Evolutionary conservation across 2,888 invertebrate genomes (phyloP).

Genomic region (Tubulanus polymorphus): DNA sequence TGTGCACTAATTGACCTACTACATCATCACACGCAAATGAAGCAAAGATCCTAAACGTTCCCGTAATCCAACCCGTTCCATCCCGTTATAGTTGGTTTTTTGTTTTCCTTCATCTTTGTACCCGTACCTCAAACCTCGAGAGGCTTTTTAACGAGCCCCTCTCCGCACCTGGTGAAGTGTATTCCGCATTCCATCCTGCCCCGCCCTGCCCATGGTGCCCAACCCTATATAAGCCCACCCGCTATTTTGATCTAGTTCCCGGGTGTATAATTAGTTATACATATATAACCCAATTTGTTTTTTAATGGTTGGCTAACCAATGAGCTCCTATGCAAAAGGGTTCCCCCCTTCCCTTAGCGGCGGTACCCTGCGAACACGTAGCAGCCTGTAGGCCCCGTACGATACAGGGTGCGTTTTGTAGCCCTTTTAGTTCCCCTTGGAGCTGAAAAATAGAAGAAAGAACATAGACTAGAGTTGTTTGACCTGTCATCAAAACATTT

Average conservation of each 20-base stretch:
- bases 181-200: background rate
- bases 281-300: too few relatives aligned
- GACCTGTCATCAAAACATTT: too few relatives aligned
- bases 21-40: too few relatives aligned
- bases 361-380: conserved; percentile 35
- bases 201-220: conserved; percentile 3
- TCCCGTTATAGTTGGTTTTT: too few relatives aligned
- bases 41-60: too few relatives aligned
- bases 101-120: too few relatives aligned
- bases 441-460: conserved; percentile 25
- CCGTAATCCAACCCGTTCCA: too few relatives aligned
- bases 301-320: background rate
- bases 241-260: background rate
- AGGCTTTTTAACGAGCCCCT: too few relatives aligned
- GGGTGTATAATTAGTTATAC: background rate
- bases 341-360: conserved; percentile 28
- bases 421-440: conserved; percentile 31
- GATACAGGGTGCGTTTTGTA: conserved; percentile 14
- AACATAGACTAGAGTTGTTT: too few relatives aligned
- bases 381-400: conserved; percentile 28
- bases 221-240: too few relatives aligned
- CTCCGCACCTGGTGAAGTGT: background rate
- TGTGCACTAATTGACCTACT: too few relatives aligned
- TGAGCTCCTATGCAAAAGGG: conserved; percentile 2
- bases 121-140: too few relatives aligned